Evolutionary conservation across 2,113 vertebrate species (phyloP).

Genomic region (Phainopepla nitens): DNA sequence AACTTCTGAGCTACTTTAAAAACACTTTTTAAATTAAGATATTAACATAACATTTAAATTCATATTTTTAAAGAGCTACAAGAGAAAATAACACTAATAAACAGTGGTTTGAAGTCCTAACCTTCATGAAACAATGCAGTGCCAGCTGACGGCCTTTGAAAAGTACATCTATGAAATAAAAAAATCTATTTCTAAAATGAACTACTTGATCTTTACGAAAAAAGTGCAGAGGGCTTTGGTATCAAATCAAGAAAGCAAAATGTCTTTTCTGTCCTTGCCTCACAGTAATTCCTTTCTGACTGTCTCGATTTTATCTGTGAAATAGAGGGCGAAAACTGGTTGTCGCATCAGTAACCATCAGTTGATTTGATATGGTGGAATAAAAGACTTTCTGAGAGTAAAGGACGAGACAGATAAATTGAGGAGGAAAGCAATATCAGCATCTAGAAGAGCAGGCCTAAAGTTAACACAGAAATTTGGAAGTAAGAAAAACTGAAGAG

Average conservation of each 20-base stretch:
- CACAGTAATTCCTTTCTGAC: not conserved
- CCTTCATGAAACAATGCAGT: not conserved
- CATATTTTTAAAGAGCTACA: not conserved
- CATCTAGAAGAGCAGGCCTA: not conserved
- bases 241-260: not conserved
- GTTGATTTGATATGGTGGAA: not conserved
- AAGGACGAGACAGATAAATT: not conserved
- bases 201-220: not conserved
- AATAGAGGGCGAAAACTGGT: conserved; percentile 8
- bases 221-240: not conserved
- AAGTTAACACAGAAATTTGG: not conserved
- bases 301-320: not conserved
- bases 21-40: not conserved
- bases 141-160: not conserved
- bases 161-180: not conserved
- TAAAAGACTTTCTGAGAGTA: not conserved
- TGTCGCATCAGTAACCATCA: not conserved
- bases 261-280: not conserved
- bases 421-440: not conserved
- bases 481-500: not conserved
- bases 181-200: not conserved
- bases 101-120: not conserved
- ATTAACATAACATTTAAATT: not conserved
- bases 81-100: not conserved
- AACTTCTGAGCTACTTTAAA: not conserved